Conservation (phyloP, 2,113 vertebrate genomes). For the Turdus rufiventris region DNA sequence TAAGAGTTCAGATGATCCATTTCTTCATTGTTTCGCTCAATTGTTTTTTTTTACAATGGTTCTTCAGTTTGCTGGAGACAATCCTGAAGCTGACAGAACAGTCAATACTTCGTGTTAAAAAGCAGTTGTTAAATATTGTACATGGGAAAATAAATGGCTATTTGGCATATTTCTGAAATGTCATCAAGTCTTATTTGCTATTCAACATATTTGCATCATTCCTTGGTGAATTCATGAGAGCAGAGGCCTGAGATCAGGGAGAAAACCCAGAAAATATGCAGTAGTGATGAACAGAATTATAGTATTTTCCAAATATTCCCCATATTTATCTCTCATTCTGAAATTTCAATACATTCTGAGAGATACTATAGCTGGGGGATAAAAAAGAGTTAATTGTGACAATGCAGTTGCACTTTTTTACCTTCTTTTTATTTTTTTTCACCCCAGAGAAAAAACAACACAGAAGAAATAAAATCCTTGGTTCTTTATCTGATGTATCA, state of each 20-base stretch:
- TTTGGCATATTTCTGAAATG: neutral
- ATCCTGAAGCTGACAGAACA: neutral
- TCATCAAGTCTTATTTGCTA: neutral
- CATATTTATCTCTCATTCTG: neutral
- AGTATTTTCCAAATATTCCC: neutral
- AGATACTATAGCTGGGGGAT: neutral
- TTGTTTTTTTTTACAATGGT: slow-evolving; percentile 17
- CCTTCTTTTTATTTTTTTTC: neutral
- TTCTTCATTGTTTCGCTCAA: neutral
- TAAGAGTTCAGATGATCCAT: neutral
- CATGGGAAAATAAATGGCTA: neutral
- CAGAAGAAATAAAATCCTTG: neutral
- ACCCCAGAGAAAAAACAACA: neutral
- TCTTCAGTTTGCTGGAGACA: neutral
- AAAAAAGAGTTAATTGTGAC: neutral
- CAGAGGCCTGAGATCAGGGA: neutral
- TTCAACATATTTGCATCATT: neutral
- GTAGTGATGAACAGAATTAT: neutral
- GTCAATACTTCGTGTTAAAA: neutral
- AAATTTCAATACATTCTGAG: neutral
- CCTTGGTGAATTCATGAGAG: neutral
- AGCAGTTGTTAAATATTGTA: neutral
- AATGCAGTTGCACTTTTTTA: neutral
- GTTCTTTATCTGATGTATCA: neutral
- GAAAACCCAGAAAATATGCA: neutral